Conservation (phyloP, 2,797 vertebrate species). For the Emys orbicularis region DNA sequence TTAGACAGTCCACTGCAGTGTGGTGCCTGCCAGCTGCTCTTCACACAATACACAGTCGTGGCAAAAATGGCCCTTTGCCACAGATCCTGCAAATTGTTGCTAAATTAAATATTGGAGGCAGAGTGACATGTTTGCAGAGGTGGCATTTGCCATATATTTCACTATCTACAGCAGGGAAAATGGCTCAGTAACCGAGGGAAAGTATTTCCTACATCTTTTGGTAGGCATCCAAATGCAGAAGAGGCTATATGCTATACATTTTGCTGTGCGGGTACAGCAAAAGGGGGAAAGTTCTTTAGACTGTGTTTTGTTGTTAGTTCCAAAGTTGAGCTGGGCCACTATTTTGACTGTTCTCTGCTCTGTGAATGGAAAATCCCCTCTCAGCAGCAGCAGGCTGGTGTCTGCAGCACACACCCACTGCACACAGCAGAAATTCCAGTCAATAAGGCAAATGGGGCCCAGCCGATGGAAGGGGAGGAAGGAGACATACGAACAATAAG, state of each 20-base stretch:
- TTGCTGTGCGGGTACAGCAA: not conserved
- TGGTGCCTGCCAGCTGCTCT: constrained; percentile 66
- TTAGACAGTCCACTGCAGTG: constrained; percentile 55
- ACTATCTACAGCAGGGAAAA: not conserved
- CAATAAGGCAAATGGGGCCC: constrained; percentile 76
- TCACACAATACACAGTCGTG: constrained; percentile 61
- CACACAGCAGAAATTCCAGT: constrained; percentile 79
- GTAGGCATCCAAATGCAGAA: rapidly evolving
- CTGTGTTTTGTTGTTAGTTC: constrained; percentile 46
- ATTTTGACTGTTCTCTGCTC: constrained; percentile 73
- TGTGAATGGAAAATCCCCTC: constrained; percentile 77
- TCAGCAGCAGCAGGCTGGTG: constrained; percentile 72
- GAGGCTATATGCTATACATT: not conserved
- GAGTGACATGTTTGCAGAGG: not conserved
- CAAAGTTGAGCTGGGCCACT: constrained; percentile 70
- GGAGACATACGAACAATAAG: constrained; percentile 78
- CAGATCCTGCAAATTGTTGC: constrained; percentile 69
- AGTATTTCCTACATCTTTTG: not conserved
- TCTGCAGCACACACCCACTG: constrained; percentile 77
- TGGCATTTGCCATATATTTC: not conserved
- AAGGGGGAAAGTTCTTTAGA: constrained; percentile 54
- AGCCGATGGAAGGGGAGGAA: constrained; percentile 76
- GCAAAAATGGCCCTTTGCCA: constrained; percentile 67
- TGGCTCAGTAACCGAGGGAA: constrained; percentile 15
- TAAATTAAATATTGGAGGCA: constrained; percentile 36